Percentiles rank a stretch among this genome's conserved stretches.
Evolutionary conservation across 1,140 invertebrate genomes (phyloP).

Genomic region (Dufourea novaeangliae): DNA sequence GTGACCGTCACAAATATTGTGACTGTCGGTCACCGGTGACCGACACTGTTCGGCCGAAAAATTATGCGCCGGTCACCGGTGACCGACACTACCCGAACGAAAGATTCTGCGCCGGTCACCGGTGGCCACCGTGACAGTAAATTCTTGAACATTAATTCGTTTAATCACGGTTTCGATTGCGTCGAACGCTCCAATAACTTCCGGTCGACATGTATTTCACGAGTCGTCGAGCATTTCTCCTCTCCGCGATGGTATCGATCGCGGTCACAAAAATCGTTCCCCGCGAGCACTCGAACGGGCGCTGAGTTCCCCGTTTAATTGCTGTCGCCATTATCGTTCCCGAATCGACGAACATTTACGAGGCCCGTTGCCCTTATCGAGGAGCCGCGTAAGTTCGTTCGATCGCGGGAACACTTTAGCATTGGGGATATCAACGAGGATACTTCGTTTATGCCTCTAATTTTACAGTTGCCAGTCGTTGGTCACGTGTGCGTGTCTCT

Average conservation of each 20-base stretch:
- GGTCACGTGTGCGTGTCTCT: neutral
- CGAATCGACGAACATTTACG: constrained; percentile 5
- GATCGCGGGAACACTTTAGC: neutral
- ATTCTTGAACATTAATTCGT: constrained; percentile 21
- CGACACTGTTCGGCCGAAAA: too few relatives aligned
- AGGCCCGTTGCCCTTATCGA: neutral
- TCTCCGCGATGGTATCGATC: neutral
- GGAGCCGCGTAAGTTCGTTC: too few relatives aligned
- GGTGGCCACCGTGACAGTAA: too few relatives aligned
- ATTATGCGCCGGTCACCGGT: too few relatives aligned
- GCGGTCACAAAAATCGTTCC: neutral
- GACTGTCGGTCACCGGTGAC: too few relatives aligned
- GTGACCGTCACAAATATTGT: too few relatives aligned
- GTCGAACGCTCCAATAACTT: neutral
- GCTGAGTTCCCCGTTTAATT: constrained; percentile 19
- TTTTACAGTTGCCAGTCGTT: neutral
- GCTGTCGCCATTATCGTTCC: constrained; percentile 22
- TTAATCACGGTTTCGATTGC: neutral
- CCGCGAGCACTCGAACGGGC: neutral
- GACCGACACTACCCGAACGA: too few relatives aligned
- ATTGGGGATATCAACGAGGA: neutral
- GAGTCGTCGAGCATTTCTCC: neutral
- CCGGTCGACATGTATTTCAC: neutral
- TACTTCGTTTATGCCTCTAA: neutral
- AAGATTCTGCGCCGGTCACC: too few relatives aligned